Evolutionary conservation across 2,888 invertebrate genomes (phyloP).

Genomic region (Drosophila mimica): DNA sequence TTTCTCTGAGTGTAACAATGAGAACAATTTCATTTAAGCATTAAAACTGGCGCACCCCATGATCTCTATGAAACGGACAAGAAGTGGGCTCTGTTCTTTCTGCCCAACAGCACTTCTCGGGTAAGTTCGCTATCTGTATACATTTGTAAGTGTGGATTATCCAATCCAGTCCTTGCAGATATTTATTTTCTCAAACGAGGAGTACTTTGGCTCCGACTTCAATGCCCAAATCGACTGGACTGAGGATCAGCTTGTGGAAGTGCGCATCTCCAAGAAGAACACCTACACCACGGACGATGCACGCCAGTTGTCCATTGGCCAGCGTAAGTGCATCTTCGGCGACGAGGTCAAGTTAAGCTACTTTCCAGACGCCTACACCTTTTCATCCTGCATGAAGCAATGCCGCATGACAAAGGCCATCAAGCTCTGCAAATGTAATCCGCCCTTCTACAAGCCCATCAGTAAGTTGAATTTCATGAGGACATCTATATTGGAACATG

Average conservation of each 20-base stretch:
- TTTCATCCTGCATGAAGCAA: conserved; percentile 90
- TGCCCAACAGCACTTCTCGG: conserved; percentile 80
- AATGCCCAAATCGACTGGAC: conserved; percentile 90
- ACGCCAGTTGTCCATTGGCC: conserved; percentile 88
- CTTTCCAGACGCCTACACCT: conserved; percentile 88
- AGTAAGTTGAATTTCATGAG: conserved; percentile 82
- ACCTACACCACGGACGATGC: conserved; percentile 92
- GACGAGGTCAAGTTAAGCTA: conserved; percentile 88
- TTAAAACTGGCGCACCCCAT: conserved; percentile 74
- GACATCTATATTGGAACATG: not conserved
- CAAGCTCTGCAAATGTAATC: conserved; percentile 89
- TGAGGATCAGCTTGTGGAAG: conserved; percentile 82
- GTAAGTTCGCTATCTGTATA: conserved; percentile 44
- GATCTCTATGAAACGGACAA: conserved; percentile 85
- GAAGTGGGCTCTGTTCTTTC: conserved; percentile 84
- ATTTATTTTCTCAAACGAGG: conserved; percentile 88
- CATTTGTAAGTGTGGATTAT: not conserved
- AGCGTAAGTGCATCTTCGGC: conserved; percentile 90
- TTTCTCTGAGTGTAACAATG: not conserved
- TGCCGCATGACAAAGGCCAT: conserved; percentile 89
- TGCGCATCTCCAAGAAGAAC: conserved; percentile 89
- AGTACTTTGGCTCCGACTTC: conserved; percentile 89
- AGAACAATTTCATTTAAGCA: conserved; percentile 50
- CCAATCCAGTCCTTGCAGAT: conserved; percentile 59
- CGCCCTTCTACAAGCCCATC: conserved; percentile 89